Evolutionary conservation across 2,797 vertebrate genomes (phyloP).

Genomic region (Pagetopsis macropterus): DNA sequence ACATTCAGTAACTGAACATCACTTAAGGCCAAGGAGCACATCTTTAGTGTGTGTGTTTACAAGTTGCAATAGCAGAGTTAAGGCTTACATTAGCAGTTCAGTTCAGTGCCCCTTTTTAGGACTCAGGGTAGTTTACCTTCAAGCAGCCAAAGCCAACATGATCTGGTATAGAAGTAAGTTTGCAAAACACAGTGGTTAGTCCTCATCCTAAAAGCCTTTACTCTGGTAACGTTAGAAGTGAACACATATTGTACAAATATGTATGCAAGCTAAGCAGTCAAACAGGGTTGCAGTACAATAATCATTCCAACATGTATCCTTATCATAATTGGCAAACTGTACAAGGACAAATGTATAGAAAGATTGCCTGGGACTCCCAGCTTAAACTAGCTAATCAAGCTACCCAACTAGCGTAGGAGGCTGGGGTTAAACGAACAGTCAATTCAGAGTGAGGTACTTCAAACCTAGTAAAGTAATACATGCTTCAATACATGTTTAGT

Average conservation of each 20-base stretch:
- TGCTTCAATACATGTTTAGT: not conserved
- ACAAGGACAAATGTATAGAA: too few species aligned
- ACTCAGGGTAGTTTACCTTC: not conserved
- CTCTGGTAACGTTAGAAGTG: too few species aligned
- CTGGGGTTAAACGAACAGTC: not conserved
- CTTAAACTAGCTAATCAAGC: too few species aligned
- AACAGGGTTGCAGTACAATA: too few species aligned
- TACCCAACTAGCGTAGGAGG: not conserved
- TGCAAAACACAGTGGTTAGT: too few species aligned
- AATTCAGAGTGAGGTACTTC: not conserved
- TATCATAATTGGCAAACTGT: too few species aligned
- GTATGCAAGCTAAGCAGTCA: not conserved
- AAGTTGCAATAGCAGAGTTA: not conserved
- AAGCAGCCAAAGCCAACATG: not conserved
- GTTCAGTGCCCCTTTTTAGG: not conserved
- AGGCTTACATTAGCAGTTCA: not conserved
- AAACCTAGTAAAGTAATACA: not conserved
- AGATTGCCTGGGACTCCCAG: too few species aligned
- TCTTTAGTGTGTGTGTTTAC: not conserved
- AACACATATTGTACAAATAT: not conserved
- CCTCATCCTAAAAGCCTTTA: too few species aligned
- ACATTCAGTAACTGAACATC: not conserved
- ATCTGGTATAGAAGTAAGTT: not conserved
- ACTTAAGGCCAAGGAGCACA: not conserved
- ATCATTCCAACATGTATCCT: too few species aligned